These are phyloP conservation scores for Lucifuga dentata DNA, from an alignment of 2,113 vertebrate species.

Conservation along the genomic window DNA sequence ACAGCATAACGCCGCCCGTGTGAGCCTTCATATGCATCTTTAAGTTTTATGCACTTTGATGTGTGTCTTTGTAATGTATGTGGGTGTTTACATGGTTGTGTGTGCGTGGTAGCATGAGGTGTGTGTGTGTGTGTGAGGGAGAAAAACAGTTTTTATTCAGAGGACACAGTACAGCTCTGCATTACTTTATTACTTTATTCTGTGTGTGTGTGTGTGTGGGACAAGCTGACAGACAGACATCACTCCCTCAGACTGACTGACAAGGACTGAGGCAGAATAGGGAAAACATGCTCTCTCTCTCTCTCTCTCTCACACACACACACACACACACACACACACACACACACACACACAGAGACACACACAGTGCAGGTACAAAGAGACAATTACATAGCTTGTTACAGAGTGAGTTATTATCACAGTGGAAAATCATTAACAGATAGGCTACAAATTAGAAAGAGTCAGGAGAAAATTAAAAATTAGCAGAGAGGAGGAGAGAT, in stretches of 20 bases:
- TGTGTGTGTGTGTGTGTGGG: slow-evolving; percentile 6
- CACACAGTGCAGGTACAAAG: slow-evolving; percentile 6
- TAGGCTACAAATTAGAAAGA: slow-evolving; percentile 10
- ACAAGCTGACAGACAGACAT: slow-evolving; percentile 38
- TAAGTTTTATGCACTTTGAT: slow-evolving; percentile 10
- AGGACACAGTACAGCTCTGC: slow-evolving; percentile 1
- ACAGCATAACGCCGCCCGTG: slow-evolving; percentile 23
- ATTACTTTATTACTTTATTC: neutral
- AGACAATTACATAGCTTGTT: slow-evolving; percentile 17
- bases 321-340: neutral
- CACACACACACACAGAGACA: neutral
- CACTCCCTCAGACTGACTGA: too few species aligned
- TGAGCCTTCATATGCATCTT: neutral
- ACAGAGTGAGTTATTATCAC: slow-evolving; percentile 25
- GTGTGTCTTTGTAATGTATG: slow-evolving; percentile 26
- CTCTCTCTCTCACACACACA: neutral
- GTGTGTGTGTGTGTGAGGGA: neutral
- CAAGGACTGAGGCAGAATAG: slow-evolving; percentile 33
- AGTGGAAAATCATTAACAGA: slow-evolving; percentile 42
- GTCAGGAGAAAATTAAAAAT: neutral
- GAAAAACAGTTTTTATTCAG: neutral
- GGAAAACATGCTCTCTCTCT: too few species aligned
- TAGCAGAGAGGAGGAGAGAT: neutral
- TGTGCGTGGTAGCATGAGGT: neutral
- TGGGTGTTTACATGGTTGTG: slow-evolving; percentile 3